Conservation (phyloP, 1,140 invertebrate species). For the Bactericera cockerelli region DNA sequence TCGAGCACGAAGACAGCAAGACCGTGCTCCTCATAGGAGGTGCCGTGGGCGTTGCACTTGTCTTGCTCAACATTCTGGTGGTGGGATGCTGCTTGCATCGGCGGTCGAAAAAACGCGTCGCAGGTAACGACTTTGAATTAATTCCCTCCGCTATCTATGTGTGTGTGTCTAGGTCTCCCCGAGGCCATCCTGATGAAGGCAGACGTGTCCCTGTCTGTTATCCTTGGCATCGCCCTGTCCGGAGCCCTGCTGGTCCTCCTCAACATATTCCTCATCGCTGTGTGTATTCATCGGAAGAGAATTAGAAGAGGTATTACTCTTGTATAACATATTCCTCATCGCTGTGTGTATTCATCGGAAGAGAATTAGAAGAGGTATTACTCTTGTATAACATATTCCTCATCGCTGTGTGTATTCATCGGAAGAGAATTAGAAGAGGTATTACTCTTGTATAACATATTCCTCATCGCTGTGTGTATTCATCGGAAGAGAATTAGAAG, state of each 20-base stretch:
- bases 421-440: too few species aligned
- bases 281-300: conserved; percentile 62
- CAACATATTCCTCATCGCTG: conserved; percentile 66
- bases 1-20: conserved; percentile 11
- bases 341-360: too few species aligned
- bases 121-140: conserved; percentile 34
- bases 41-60: conserved; percentile 49
- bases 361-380: too few species aligned
- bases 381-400: too few species aligned
- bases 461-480: too few species aligned
- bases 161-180: conserved; percentile 35
- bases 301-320: conserved; percentile 12
- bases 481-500: too few species aligned
- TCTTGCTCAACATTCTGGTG: conserved; percentile 65
- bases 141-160: conserved; percentile 13
- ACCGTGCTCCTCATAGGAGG: conserved; percentile 57
- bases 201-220: conserved; percentile 57
- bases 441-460: too few species aligned
- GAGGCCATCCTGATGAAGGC: conserved; percentile 46
- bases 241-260: conserved; percentile 60
- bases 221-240: conserved; percentile 63
- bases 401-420: too few species aligned
- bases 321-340: too few species aligned
- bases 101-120: conserved; percentile 49
- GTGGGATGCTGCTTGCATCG: conserved; percentile 74